Base-by-base conservation (phyloP, 2,888 invertebrate genomes). In the Desoria tigrina region DNA sequence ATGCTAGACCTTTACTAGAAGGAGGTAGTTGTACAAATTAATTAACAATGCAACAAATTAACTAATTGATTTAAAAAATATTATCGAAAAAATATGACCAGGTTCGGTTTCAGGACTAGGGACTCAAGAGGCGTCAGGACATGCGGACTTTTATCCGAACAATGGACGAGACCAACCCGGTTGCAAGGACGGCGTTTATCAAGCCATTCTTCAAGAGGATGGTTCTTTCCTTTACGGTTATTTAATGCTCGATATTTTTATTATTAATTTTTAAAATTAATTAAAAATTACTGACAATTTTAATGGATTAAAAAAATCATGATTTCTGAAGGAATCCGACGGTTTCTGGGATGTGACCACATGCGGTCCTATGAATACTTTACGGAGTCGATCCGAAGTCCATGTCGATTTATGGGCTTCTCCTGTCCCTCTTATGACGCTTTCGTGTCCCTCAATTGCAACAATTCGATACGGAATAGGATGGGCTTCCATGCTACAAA, bases 101-200 rank as follows among this genome's bases (percentile, higher is more conserved):
- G 42, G 72, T 14, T 65, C 78, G 84, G 86, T 86, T 60, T 84
- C 94, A 63, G 94, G 95, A 11, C 89, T 92, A 79, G 45, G 45
- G 21, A 45, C 45, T 11, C 6, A 6, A 16, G 45, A 45, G 9
- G 91, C 89, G 0, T 86, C 90, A 53, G 94, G 92, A 0, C 93
- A 94, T 79, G 88, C 93, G 2, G 95, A 95, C 80, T 94, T 93
- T 81, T 95, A 88, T 79, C 93, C 94, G 0, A 95, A 95, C 78
- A 93, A 92, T 0, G 94, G 94, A 4, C 67, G 86, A 6, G 85
- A 87, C 65, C 94, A 90, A 78, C 90, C 90, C 0, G 90, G 90
- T 1, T 86, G 86, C 74, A 81, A 81, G 66, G 79, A 81, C 59
- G 85, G 83, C 37, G 83, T 89, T 16, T 81, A 85, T 57, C 85